Base-by-base conservation (phyloP, 2,113 vertebrate genomes). In the Piaya cayana region DNA sequence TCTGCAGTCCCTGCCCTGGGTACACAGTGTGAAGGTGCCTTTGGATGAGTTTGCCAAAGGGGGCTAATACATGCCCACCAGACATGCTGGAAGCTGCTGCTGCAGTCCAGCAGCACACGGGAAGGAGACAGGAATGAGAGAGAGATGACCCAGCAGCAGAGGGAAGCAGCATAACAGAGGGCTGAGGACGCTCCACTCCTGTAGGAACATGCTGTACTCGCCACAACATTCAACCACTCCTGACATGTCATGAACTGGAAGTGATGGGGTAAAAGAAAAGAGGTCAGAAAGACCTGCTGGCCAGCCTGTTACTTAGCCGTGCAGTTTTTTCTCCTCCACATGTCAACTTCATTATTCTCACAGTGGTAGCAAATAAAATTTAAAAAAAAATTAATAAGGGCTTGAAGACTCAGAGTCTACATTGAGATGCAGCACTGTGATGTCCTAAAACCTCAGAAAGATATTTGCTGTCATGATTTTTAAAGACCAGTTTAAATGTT, bases 11-110 rank as follows among this genome's bases (percentile, higher is more conserved):
- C 39, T 49, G 16, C 37, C 47, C 56, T 63, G 34, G 13, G 6
- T 14, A 17, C 0, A 0, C 10, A 11, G 16, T 6, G 30, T 32
- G 58, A 71, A 42, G 16, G 29, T 55, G 49, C 17, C 45, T 68
- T 23, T 11, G 63, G 56, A 12, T 25, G 63, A n/a, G 37, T 79
- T 70, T 86, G 43, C 72, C 86, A 12, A 29, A 17, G 18, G 15
- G 29, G 26, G 13, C 36, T 52, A 30, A 27, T 8, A 11, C 15
- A 1, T 8, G 6, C 39, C 68, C 39, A 15, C 11, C 12, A 12
- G 50, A 45, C 14, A 4, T 1, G 30, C 50, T 83, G 83, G 77
- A 59, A 88, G 63, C 22, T 50, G 71, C 43, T 59, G 53, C 55
- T 39, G 76, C 47, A 75, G 71, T 56, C 34, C 69, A 45, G 43